Base-by-base conservation (phyloP, 2,797 vertebrate genomes). In the Pseudotriccus pelzelni region DNA sequence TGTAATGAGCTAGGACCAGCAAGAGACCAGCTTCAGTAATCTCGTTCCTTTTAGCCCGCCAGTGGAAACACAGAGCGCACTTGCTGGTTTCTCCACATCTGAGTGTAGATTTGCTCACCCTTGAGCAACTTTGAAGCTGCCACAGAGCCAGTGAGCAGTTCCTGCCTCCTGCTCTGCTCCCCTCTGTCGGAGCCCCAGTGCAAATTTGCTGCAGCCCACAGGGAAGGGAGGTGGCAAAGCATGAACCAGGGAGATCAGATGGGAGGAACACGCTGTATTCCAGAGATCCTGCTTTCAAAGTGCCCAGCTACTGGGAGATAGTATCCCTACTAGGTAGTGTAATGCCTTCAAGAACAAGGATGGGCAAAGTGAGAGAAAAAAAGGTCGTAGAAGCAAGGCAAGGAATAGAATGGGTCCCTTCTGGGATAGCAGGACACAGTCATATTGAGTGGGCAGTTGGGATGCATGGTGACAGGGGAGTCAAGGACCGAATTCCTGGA, bases 221-320 rank as follows among this genome's bases (percentile, higher is more conserved):
- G 30, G 82, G 46, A 27, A 73, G 53, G 44, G 25, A 69, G 28
- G 20, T 47, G 55, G 13, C n/a, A 89, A 59, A 53, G 30, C 28
- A 30, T 1, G 6, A 37, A 32, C 7, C 1, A 13, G 15, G 34
- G n/a, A 55, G 22, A 83, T 56, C 8, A 11, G 43, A 17, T 62
- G 32, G 10, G 43, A 62, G 36, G n/a, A 82, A 4, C 25, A n/a
- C 0, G 0, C 12, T 43, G 25, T 41, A 3, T n/a, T 82, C 30
- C 46, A 66, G 27, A 66, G 75, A 59, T 53, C 32, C 19, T 14
- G 6, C 63, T 85, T 87, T 53, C 37, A 56, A 41, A 60, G 23
- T 22, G 11, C 16, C 10, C 32, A 24, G 24, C 9, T 69, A 3
- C 36, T 36, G 68, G 44, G n/a, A 63, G 9, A 21, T 47, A 17